These are phyloP conservation scores for Denticeps clupeoides DNA, from an alignment of 2,797 vertebrate species.

Conservation along the genomic window DNA sequence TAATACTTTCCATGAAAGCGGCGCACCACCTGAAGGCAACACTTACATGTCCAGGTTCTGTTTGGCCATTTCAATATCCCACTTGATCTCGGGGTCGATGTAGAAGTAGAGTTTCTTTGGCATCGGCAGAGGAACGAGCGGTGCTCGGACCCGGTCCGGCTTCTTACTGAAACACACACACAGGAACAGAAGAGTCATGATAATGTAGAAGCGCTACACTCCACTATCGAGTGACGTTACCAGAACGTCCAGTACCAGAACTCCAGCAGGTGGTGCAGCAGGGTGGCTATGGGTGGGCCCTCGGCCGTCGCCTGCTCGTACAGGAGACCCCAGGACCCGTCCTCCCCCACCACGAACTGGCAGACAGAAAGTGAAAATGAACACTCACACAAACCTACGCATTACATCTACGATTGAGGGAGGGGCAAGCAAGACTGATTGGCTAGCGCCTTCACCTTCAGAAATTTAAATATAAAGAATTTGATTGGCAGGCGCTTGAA, in stretches of 20 bases:
- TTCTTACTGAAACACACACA: constrained; percentile 42
- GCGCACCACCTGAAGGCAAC: too few species aligned
- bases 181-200: too few species aligned
- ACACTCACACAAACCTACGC: neutral
- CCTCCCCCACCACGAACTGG: constrained; percentile 66
- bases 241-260: constrained; percentile 66
- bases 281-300: constrained; percentile 60
- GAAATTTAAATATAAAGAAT: too few species aligned
- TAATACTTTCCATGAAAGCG: too few species aligned
- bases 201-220: too few species aligned
- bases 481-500: too few species aligned
- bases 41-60: constrained; percentile 75
- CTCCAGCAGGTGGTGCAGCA: constrained; percentile 62
- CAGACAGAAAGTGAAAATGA: neutral
- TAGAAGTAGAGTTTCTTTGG: constrained; percentile 77
- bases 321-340: constrained; percentile 69
- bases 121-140: constrained; percentile 60
- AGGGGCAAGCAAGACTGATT: too few species aligned
- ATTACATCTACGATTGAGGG: neutral
- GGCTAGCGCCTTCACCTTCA: too few species aligned
- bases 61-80: constrained; percentile 71
- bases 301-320: constrained; percentile 71
- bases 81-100: constrained; percentile 66
- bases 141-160: constrained; percentile 55
- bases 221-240: too few species aligned